Conservation (phyloP, 1,140 invertebrate genomes). For the Hesperophylax magnus region DNA sequence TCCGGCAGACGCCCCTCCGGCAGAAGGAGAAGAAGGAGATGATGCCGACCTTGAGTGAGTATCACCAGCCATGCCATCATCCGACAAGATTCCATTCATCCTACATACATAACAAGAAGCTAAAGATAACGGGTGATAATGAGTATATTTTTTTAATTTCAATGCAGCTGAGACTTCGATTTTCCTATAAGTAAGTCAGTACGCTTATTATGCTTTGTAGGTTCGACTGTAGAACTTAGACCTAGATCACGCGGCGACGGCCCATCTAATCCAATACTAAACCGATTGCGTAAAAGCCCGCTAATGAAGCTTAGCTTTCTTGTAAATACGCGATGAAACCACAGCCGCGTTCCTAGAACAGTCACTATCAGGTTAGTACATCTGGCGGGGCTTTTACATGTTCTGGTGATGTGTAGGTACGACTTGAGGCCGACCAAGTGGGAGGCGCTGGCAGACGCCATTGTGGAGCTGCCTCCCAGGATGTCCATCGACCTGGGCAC, state of each 20-base stretch:
- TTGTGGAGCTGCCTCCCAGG: constrained; percentile 66
- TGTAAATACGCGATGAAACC: constrained; percentile 55
- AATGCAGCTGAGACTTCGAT: constrained; percentile 57
- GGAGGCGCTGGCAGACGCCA: constrained; percentile 70
- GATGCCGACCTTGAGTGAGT: constrained; percentile 54
- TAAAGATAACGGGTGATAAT: constrained; percentile 42
- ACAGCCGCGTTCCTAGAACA: constrained; percentile 50
- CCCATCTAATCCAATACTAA: constrained; percentile 4
- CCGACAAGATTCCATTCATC: constrained; percentile 31
- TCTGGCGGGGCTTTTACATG: constrained; percentile 24
- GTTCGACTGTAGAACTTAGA: constrained; percentile 49
- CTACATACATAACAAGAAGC: constrained; percentile 22
- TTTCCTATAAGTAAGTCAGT: constrained; percentile 54
- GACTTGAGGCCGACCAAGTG: constrained; percentile 67
- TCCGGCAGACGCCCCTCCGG: too few species aligned
- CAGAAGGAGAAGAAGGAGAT: constrained; percentile 12
- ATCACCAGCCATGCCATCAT: constrained; percentile 40
- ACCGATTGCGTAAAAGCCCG: not conserved
- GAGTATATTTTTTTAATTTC: constrained; percentile 51
- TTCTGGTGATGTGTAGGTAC: constrained; percentile 37
- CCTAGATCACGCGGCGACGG: constrained; percentile 29
- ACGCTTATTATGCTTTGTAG: constrained; percentile 53
- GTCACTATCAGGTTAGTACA: constrained; percentile 12
- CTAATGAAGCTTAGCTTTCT: constrained; percentile 38
- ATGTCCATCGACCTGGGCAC: constrained; percentile 68